Evolutionary conservation across 2,113 vertebrate genomes (phyloP), one percentile per base, ranked within the genome.

Genomic region (Ophiodon elongatus): DNA sequence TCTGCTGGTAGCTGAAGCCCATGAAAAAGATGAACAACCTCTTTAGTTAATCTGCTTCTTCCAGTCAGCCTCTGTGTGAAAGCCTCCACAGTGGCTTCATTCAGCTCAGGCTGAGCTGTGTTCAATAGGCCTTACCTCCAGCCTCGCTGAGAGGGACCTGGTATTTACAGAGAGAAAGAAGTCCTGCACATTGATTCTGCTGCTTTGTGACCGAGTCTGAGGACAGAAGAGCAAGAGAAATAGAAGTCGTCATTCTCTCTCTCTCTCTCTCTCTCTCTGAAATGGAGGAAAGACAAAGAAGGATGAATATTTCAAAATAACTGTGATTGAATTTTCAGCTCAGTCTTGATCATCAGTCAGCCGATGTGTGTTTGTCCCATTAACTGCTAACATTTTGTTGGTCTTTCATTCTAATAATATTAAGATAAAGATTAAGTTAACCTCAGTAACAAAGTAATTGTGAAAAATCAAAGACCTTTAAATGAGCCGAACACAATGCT

Each of bases 21-120:
- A 10, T 69, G 66, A 79, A 84, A 56, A 84, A 76, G 6, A 52
- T 1, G 71, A 86, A 86, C 67, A 83, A 13, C 29, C 72, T 80
- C 37, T 85, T 47, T 43, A 52, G 64, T 76, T 72, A 76, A 80
- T 85, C n/a, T 81, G 43, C 74, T 41, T 77, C 73, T 86, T 66
- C 52, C 76, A 63, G 63, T 85, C 73, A 31, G 37, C 54, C 57
- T 74, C 41, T 2, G 13, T 74, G 56, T 64, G 60, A 71, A 73
- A 76, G 64, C 56, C 25, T 77, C 43, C 27, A 4, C 47, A 29
- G 6, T 4, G 4, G 33, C 8, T 71, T 56, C 60, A 73, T 80
- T 82, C 67, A 73, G 27, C 29, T 11, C 65, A 17, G 50, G 67
- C 52, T 33, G 31, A 4, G 60, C 60, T 31, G 47, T 33, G 41